These are phyloP conservation scores for Lerista edwardsae DNA, from an alignment of 2,797 vertebrate species.

Conservation along the genomic window DNA sequence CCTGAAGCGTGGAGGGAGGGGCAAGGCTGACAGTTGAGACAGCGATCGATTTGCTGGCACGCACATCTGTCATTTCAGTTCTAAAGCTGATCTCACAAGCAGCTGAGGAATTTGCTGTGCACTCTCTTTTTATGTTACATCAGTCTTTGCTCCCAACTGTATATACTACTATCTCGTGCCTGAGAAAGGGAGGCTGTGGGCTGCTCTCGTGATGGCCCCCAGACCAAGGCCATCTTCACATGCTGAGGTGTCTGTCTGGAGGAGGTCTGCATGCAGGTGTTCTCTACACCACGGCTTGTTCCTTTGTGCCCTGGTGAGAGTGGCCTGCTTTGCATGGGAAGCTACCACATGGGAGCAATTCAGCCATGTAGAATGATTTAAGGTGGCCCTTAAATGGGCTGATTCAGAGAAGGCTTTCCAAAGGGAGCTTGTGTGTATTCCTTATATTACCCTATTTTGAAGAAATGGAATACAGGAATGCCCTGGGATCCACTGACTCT, in stretches of 20 bases:
- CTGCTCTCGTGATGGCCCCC: too few species aligned
- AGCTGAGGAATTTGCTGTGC: neutral
- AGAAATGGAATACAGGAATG: conserved; percentile 47
- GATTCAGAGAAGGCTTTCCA: conserved; percentile 48
- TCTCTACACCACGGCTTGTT: too few species aligned
- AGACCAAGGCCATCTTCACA: too few species aligned
- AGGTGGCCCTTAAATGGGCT: too few species aligned
- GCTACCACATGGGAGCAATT: too few species aligned
- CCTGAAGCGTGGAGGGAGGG: neutral
- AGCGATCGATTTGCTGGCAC: neutral
- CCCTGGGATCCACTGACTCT: too few species aligned
- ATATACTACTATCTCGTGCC: too few species aligned
- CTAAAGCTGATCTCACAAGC: neutral
- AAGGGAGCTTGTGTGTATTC: conserved; percentile 34
- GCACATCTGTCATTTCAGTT: neutral
- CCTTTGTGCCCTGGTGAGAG: too few species aligned
- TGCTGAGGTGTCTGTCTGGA: too few species aligned
- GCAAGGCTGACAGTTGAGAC: neutral
- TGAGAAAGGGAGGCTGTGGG: neutral
- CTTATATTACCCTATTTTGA: conserved; percentile 42
- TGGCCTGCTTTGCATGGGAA: too few species aligned
- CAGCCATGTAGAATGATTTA: too few species aligned
- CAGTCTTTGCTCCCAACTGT: neutral
- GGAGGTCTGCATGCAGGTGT: too few species aligned
- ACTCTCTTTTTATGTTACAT: neutral